Evolutionary conservation across 2,113 vertebrate genomes (phyloP).

Genomic region (Eudyptes chrysolophus): DNA sequence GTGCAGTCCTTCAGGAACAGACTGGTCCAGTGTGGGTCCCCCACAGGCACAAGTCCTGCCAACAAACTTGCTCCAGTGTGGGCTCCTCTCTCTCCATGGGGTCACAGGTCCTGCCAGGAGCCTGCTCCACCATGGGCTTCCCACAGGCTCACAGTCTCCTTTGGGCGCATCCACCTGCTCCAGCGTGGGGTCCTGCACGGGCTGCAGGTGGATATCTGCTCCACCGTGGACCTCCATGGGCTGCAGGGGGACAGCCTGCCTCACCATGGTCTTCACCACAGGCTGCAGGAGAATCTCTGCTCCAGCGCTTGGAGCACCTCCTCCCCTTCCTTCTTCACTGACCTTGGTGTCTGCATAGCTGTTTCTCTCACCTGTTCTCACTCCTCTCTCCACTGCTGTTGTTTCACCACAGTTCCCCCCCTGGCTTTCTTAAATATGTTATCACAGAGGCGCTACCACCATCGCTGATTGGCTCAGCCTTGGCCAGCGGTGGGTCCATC

Average conservation of each 20-base stretch:
- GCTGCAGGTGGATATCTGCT: not conserved
- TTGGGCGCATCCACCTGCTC: not conserved
- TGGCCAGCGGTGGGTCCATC: rapidly evolving
- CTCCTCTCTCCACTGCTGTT: not conserved
- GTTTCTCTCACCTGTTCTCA: not conserved
- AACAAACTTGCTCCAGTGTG: too few relatives aligned
- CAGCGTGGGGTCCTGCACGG: rapidly evolving
- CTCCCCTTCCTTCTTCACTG: not conserved
- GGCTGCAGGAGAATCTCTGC: too few relatives aligned
- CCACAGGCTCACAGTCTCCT: not conserved
- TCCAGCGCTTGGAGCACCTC: not conserved
- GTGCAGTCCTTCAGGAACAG: too few relatives aligned
- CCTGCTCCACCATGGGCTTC: not conserved
- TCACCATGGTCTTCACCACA: too few relatives aligned
- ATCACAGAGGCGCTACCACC: not conserved
- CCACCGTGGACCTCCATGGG: not conserved
- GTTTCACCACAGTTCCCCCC: not conserved
- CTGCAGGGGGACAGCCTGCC: not conserved
- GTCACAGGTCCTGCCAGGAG: too few relatives aligned
- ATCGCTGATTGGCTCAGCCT: rapidly evolving
- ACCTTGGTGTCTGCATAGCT: not conserved
- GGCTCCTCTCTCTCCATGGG: too few relatives aligned
- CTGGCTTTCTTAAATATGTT: not conserved
- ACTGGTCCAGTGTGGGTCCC: too few relatives aligned
- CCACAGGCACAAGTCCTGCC: too few relatives aligned